A percentile compares a stretch with the other conserved stretches of the same genome.
Conservation (phyloP, 2,797 vertebrate species). For the Danionella dracula region DNA sequence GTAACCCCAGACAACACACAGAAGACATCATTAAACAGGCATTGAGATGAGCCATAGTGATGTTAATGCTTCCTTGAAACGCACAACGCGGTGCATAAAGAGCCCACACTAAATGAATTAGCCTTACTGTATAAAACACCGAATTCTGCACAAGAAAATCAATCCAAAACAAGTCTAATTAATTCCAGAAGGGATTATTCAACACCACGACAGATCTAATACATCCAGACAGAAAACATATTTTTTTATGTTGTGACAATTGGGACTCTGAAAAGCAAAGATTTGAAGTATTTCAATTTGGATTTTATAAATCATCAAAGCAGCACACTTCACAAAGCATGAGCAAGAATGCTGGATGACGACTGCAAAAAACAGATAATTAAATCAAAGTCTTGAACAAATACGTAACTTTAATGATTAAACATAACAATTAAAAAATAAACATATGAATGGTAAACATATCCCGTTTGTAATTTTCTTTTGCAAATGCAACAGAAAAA, state of each 20-base stretch:
- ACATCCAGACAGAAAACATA: neutral
- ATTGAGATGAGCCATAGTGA: slow-evolving; percentile 32
- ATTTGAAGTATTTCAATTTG: too few relatives aligned
- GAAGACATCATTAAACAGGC: slow-evolving; percentile 37
- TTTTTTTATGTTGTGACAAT: neutral
- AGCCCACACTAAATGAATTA: slow-evolving; percentile 35
- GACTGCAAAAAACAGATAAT: too few relatives aligned
- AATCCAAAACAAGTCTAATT: slow-evolving; percentile 19
- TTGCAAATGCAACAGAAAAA: too few relatives aligned
- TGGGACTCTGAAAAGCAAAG: neutral
- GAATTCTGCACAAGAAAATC: slow-evolving; percentile 21
- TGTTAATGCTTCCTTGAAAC: slow-evolving; percentile 28
- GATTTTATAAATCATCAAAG: too few relatives aligned
- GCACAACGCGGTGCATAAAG: slow-evolving; percentile 29
- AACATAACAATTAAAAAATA: too few relatives aligned
- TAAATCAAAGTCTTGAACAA: too few relatives aligned
- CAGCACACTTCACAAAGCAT: too few relatives aligned
- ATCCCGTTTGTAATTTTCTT: too few relatives aligned
- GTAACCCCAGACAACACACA: neutral
- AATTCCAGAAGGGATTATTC: slow-evolving; percentile 20
- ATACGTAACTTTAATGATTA: too few relatives aligned
- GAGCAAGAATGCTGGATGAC: too few relatives aligned
- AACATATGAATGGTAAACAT: too few relatives aligned
- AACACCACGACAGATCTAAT: slow-evolving; percentile 32
- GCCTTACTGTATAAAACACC: slow-evolving; percentile 31